phyloP scores from a whole-genome alignment of 1,140 invertebrate species.

The Lasioglossum baleicum region DNA sequence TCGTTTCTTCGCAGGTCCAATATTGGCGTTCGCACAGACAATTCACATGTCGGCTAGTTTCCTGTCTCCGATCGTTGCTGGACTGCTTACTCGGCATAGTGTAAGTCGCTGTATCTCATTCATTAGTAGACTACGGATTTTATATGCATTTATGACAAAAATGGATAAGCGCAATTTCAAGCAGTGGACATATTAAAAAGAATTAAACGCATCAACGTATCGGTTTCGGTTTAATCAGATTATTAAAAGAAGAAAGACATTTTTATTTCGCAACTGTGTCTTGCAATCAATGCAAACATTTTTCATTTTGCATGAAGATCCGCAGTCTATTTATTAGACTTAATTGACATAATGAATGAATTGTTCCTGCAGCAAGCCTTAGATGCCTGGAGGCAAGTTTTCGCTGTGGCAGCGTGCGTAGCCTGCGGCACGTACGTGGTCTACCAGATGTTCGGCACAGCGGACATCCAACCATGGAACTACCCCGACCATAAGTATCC shows the following conservation, averaged over 20 bases:
- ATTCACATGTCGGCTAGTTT: conserved; percentile 89
- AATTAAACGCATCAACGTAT: no score
- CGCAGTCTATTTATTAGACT: no score
- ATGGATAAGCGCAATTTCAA: no score
- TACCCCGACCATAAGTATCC: conserved; percentile 78
- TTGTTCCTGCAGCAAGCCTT: conserved; percentile 80
- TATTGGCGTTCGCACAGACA: conserved; percentile 87
- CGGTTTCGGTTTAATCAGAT: no score
- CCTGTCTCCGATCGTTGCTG: conserved; percentile 84
- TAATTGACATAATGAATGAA: conserved; percentile 25
- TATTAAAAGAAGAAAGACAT: no score
- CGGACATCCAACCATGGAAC: conserved; percentile 84
- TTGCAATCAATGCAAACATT: no score
- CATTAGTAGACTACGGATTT: no score
- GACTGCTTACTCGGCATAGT: conserved; percentile 81
- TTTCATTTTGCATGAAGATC: no score
- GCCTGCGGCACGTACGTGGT: conserved; percentile 85
- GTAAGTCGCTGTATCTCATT: conserved; percentile 70
- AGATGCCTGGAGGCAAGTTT: conserved; percentile 87
- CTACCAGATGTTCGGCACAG: conserved; percentile 86
- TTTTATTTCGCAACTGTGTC: no score
- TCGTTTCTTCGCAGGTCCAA: conserved; percentile 79
- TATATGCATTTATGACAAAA: no score
- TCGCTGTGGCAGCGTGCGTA: conserved; percentile 84
- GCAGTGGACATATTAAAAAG: no score